Evolutionary conservation across 2,888 invertebrate genomes (phyloP).

Genomic region (Tenthredo distinguenda): DNA sequence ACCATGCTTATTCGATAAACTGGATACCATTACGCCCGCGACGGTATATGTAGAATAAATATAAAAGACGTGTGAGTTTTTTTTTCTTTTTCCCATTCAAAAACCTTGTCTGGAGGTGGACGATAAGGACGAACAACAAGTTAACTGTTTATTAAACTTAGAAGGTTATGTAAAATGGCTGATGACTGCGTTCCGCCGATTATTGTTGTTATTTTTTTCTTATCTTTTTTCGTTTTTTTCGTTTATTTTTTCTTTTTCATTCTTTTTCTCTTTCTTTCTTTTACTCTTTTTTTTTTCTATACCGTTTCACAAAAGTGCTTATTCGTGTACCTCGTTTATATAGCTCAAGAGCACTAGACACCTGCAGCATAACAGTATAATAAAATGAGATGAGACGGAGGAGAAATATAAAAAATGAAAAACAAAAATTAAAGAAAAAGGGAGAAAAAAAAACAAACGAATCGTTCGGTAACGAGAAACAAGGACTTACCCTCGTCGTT

Average conservation of each 20-base stretch:
- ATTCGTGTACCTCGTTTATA: constrained; percentile 33
- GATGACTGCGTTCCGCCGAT: neutral
- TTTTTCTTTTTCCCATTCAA: neutral
- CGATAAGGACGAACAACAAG: constrained; percentile 37
- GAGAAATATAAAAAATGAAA: neutral
- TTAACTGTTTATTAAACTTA: constrained; percentile 3
- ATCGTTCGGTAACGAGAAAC: neutral
- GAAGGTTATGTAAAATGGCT: neutral
- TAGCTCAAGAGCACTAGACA: neutral
- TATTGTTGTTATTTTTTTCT: neutral
- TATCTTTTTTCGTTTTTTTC: neutral
- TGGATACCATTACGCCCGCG: neutral
- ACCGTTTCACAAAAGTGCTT: constrained; percentile 9
- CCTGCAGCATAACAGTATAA: neutral
- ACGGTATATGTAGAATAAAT: neutral
- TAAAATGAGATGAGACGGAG: neutral
- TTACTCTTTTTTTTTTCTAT: neutral
- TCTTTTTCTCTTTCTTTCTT: neutral
- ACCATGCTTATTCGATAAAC: neutral
- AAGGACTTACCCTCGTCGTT: neutral
- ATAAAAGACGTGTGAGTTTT: too few species aligned
- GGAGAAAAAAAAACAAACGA: neutral
- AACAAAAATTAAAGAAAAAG: neutral
- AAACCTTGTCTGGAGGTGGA: constrained; percentile 31
- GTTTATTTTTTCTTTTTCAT: too few species aligned